Conservation (phyloP, 1,140 invertebrate species). For the Rhyzopertha dominica region DNA sequence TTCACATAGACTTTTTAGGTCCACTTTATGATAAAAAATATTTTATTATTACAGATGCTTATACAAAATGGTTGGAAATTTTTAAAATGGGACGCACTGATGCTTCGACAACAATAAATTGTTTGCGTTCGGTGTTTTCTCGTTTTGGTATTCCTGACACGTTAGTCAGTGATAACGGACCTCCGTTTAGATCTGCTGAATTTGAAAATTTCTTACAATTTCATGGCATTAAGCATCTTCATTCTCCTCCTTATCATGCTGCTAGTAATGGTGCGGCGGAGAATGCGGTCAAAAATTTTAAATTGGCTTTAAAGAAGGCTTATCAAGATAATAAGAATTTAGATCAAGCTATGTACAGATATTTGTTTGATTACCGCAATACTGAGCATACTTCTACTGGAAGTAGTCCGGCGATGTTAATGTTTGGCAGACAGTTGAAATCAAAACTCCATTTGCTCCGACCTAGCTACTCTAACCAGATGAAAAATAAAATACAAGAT, state of each 20-base stretch:
- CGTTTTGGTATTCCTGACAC: constrained; percentile 36
- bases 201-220: constrained; percentile 34
- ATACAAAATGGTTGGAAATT: constrained; percentile 12
- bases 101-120: neutral
- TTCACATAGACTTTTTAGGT: too few species aligned
- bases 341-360: constrained; percentile 10
- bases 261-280: constrained; percentile 42
- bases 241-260: constrained; percentile 38
- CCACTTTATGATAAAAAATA: constrained; percentile 11
- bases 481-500: too few species aligned
- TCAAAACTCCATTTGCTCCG: too few species aligned
- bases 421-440: constrained; percentile 27
- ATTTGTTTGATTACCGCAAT: constrained; percentile 30
- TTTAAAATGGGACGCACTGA: constrained; percentile 6
- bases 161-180: constrained; percentile 39
- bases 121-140: constrained; percentile 8
- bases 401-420: constrained; percentile 18
- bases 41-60: constrained; percentile 13
- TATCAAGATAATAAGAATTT: constrained; percentile 7
- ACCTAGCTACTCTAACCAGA: too few species aligned
- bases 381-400: constrained; percentile 22
- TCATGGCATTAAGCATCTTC: constrained; percentile 35
- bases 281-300: constrained; percentile 43
- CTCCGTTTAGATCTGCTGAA: constrained; percentile 29
- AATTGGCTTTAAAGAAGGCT: constrained; percentile 37